Evolutionary conservation across 2,888 invertebrate genomes (phyloP).

Genomic region (Pollenia griseotomentosa): DNA sequence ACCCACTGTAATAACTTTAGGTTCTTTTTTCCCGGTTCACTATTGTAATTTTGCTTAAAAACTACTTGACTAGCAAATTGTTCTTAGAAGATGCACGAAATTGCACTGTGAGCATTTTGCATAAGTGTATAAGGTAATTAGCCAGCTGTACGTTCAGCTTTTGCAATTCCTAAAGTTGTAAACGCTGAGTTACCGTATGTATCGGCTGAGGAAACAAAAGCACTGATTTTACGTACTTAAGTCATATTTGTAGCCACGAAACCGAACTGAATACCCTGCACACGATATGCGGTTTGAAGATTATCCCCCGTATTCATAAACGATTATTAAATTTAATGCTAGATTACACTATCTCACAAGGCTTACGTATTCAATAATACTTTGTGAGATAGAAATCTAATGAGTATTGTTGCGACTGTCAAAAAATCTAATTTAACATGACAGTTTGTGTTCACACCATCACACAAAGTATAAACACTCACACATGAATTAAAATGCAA

Average conservation of each 20-base stretch:
- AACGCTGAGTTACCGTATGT: constrained; percentile 90
- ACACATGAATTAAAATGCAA: no score
- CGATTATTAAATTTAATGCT: no score
- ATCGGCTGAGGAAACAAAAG: constrained; percentile 91
- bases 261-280: constrained; percentile 94
- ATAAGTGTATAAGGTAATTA: constrained; percentile 86
- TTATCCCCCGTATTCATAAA: no score
- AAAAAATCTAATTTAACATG: no score
- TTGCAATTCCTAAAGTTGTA: constrained; percentile 89
- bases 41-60: constrained; percentile 80
- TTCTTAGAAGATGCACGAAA: constrained; percentile 76
- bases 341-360: no score
- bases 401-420: no score
- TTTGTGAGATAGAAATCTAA: no score
- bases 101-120: constrained; percentile 77
- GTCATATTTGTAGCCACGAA: constrained; percentile 97
- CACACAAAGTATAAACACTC: no score
- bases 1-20: no score
- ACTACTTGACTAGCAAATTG: constrained; percentile 80
- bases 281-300: constrained; percentile 89
- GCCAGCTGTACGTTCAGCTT: constrained; percentile 89
- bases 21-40: background rate
- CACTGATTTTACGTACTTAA: constrained; percentile 89
- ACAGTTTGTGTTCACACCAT: no score
- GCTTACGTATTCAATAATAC: no score